Base-by-base conservation (phyloP, 2,797 vertebrate species). In the Danio tinwini region DNA sequence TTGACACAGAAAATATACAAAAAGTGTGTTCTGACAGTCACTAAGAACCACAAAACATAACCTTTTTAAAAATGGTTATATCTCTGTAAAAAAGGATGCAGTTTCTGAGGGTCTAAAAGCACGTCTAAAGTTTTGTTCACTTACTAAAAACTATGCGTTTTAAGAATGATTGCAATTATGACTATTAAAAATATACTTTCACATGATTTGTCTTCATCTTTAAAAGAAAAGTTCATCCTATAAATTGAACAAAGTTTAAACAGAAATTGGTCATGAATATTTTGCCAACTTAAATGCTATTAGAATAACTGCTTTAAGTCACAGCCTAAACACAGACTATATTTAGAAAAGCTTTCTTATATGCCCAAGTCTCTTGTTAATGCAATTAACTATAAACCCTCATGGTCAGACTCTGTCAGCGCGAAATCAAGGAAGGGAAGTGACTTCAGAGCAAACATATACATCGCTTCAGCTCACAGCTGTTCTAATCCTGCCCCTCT, bases 371-470 rank as follows among this genome's bases (percentile, higher is more conserved):
- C 80, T 76, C 84, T 80, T 53, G 80, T 69, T 91, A 91, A 92
- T 92, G 86, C 87, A 86, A 88, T 91, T 90, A 91, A 85, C 79
- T 83, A 40, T 62, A 87, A 77, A 81, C 62, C 8, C 74, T 70
- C 58, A 75, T 68, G 45, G 16, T 63, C 84, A 84, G 83, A 85
- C 50, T 59, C 75, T n/a, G 79, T 76, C 82, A 81, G 75, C 82
- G 39, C 7, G 21, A 71, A 40, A 39, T 42, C 37, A 52, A 12
- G 45, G 71, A 56, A 73, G 9, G 7, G 16, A 64, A 6, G 62
- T 71, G 7, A 79, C 12, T 59, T 29, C 65, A 53, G 9, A 50
- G 45, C 45, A 62, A 61, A 50, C 6, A n/a, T 44, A 73, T 7
- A 37, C 10, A 42, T 4, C 19, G 5, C 19, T 29, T 21, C 11